Percentiles rank a stretch among this genome's conserved stretches.
These are phyloP conservation scores for Sebastes goodei DNA, from an alignment of 2,797 vertebrate genomes.

Conservation along the genomic window DNA sequence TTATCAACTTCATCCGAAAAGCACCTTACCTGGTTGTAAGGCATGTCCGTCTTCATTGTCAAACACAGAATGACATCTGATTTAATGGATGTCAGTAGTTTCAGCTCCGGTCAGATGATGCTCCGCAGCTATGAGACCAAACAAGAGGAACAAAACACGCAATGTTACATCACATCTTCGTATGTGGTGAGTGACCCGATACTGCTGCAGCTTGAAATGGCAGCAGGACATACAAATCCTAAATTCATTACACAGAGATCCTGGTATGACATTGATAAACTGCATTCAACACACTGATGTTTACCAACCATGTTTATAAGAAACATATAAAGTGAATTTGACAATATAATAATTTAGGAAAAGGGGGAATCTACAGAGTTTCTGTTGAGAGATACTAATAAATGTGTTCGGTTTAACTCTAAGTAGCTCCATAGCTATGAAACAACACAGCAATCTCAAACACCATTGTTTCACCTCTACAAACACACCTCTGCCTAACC, in stretches of 20 bases:
- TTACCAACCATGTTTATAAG: no score
- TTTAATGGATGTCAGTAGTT: background rate
- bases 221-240: background rate
- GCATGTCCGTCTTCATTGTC: constrained; percentile 65
- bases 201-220: background rate
- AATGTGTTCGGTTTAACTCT: background rate
- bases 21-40: constrained; percentile 72
- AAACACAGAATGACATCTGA: background rate
- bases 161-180: background rate
- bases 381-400: background rate
- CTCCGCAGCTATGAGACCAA: constrained; percentile 26
- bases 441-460: background rate
- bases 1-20: no score
- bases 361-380: background rate
- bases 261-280: background rate
- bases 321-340: background rate
- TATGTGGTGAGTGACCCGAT: accelerated
- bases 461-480: background rate
- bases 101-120: constrained; percentile 2
- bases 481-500: background rate
- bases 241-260: background rate
- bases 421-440: background rate
- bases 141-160: constrained; percentile 13
- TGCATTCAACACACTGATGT: no score
- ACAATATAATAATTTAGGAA: background rate